A percentile compares a stretch with the other conserved stretches of the same genome.
Conservation (phyloP, 2,888 invertebrate genomes). For the Liopterus haemorrhoidalis region DNA sequence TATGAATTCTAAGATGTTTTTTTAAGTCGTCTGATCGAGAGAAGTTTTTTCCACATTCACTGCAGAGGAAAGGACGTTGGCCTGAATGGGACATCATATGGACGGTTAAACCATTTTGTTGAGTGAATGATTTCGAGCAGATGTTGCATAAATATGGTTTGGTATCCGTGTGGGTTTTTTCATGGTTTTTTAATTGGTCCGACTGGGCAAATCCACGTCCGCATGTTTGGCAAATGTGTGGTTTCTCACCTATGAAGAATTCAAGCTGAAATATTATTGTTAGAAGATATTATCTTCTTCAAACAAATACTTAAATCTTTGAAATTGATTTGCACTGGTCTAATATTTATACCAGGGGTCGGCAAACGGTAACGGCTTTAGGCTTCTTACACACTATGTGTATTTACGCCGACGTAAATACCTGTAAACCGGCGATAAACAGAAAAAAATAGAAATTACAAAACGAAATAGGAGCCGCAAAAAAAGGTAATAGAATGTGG, state of each 20-base stretch:
- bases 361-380: no score
- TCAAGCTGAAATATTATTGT: not conserved
- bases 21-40: conserved; percentile 36
- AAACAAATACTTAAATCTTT: no score
- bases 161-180: conserved; percentile 33
- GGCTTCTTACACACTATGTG: no score
- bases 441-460: no score
- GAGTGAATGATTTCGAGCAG: conserved; percentile 38
- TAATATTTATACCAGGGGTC: no score
- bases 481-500: no score
- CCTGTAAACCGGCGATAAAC: no score
- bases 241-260: conserved; percentile 31
- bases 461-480: no score
- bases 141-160: conserved; percentile 37
- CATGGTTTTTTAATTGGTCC: conserved; percentile 35
- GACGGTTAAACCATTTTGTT: conserved; percentile 38
- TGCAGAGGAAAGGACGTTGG: conserved; percentile 36
- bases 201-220: conserved; percentile 34
- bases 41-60: conserved; percentile 37
- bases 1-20: conserved; percentile 36
- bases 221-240: conserved; percentile 32
- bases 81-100: conserved; percentile 39
- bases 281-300: no score
- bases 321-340: no score
- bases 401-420: no score